These are phyloP conservation scores for Drosophila fungiperda DNA, from an alignment of 2,888 invertebrate genomes.

Conservation along the genomic window DNA sequence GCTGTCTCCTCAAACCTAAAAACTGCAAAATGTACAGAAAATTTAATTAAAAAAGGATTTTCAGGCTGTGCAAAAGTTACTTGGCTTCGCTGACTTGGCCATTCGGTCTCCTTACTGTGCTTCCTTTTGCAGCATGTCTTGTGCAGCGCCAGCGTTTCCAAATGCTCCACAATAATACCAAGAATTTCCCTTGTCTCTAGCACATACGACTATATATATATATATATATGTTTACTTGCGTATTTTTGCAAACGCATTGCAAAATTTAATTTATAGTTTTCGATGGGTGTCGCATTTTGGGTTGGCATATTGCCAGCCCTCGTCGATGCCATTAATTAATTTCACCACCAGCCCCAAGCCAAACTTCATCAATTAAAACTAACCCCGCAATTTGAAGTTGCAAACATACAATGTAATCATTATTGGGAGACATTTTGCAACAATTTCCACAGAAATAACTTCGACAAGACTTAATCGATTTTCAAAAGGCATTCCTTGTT, in stretches of 20 bases:
- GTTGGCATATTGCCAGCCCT: slow-evolving; percentile 63
- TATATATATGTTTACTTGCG: not conserved
- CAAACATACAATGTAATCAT: not conserved
- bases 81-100: slow-evolving; percentile 72
- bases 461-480: not conserved
- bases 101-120: not conserved
- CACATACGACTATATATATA: slow-evolving; percentile 10
- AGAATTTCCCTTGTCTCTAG: slow-evolving; percentile 33
- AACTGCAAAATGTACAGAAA: slow-evolving; percentile 79
- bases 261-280: slow-evolving; percentile 76
- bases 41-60: slow-evolving; percentile 78
- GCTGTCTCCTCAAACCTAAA: slow-evolving; percentile 69
- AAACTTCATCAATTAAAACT: slow-evolving; percentile 55
- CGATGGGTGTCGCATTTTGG: slow-evolving; percentile 30
- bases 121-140: slow-evolving; percentile 19
- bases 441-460: not conserved
- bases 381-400: not conserved
- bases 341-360: slow-evolving; percentile 35
- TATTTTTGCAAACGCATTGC: slow-evolving; percentile 61
- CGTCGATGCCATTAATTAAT: slow-evolving; percentile 73
- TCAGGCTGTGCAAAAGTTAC: slow-evolving; percentile 69
- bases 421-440: not conserved
- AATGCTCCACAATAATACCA: slow-evolving; percentile 9
- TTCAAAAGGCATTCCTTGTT: not conserved
- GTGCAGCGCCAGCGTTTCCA: slow-evolving; percentile 45